phyloP scores from a whole-genome alignment of 2,113 vertebrate genomes.

The Ceyx cyanopectus region DNA sequence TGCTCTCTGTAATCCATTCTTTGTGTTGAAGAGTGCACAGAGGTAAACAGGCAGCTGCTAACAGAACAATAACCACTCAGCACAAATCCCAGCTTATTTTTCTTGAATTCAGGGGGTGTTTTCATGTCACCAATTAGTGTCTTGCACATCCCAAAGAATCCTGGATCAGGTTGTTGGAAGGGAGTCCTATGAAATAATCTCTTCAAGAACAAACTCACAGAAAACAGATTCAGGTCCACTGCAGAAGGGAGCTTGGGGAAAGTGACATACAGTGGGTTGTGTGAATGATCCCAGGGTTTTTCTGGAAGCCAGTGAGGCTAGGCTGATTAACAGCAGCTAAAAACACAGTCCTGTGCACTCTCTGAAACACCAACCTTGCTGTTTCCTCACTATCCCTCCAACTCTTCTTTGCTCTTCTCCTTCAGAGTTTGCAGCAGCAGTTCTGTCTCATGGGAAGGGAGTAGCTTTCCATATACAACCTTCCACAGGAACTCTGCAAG shows the following conservation, averaged over 20 bases:
- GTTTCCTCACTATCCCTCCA: background rate
- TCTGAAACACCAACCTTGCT: background rate
- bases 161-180: background rate
- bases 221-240: background rate
- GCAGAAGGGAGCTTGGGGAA: background rate
- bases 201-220: background rate
- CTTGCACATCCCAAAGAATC: background rate
- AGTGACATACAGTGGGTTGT: background rate
- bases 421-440: constrained; percentile 80
- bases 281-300: background rate
- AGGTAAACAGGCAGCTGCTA: constrained; percentile 17
- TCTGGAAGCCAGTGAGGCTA: background rate
- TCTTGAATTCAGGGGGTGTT: background rate
- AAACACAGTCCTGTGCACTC: background rate
- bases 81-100: constrained; percentile 2
- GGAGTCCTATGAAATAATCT: background rate
- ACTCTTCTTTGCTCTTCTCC: background rate
- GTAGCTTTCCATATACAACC: constrained; percentile 82
- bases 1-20: constrained; percentile 5
- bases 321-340: background rate
- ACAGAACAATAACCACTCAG: background rate
- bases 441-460: constrained; percentile 88
- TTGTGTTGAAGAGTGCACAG: background rate
- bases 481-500: constrained; percentile 78
- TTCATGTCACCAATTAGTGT: background rate